Base-by-base conservation (phyloP, 2,888 invertebrate genomes). In the Periphyllus acericola region DNA sequence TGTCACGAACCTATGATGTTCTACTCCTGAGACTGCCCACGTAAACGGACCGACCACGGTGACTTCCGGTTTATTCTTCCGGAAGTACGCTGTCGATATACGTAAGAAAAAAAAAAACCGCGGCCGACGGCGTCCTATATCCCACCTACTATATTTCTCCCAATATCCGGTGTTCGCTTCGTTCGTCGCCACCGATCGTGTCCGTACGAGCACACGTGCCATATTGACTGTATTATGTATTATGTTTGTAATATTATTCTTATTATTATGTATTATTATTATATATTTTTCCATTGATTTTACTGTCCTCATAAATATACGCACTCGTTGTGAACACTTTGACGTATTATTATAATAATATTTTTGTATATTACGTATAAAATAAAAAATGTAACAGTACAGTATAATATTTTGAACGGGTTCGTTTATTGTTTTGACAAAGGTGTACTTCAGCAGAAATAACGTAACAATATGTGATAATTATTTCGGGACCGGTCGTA, bases 1-100 rank as follows among this genome's bases (percentile, higher is more conserved):
- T 81, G 72, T 46, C 87, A 87, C 0, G 87, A 81, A 66, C 80
- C 87, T 4, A 74, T 87, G 80, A 87, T 87, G 79, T 87, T 87
- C 80, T 87, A 74, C 60, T 81, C 80, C 17, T 86, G 86, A 86
- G 36, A 86, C 52, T n/a, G n/a, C 81, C 0, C 8, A 29, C 68
- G 25, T 14, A 46, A 11, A 11, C 60, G 60, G 21, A 25, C 60
- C 60, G 25, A 4, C 5, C 60, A 5, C 21, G 60, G 25, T 25
- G 25, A 25, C 21, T 55, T 8, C 40, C 40, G 40, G 9, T 8
- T 8, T 9, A 40, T 14, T 46, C 14, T 46, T 46, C 14, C 46
- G 46, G 46, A 46, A 46, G 14, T 46, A 14, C 14, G 1, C 3
- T 46, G 14, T 3, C 46, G 46, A 14, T 60, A 25, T 6, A 25